Evolutionary conservation across 2,113 vertebrate genomes (phyloP), one percentile per base, ranked within the genome.

Genomic region (Speoplatyrhinus poulsoni): DNA sequence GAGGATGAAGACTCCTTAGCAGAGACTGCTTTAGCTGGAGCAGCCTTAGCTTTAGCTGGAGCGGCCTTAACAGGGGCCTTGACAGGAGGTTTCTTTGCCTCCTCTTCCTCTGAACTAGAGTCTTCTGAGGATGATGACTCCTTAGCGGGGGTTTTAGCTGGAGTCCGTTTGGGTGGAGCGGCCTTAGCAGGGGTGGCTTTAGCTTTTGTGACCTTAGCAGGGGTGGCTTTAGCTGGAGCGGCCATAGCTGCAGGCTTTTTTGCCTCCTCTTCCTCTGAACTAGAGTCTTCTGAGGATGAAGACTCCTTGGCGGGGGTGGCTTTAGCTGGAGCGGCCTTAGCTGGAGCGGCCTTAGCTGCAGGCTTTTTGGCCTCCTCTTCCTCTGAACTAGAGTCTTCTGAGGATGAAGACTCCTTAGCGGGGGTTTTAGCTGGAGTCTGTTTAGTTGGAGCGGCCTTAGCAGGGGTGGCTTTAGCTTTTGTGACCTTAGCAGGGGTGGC

Each of bases 371-470:
- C 69, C 41, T 92, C 90, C 80, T 95, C n/a, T n/a, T n/a, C 93
- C 67, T 96, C 94, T n/a, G 96, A 96, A 76, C 95, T 95, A 58
- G 95, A 96, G 90, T 96, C 96, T 97, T 55, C n/a, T 46, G 57
- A 69, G 11, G 77, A 6, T 0, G 0, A 1, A 7, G 36, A 41
- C 4, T 41, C 60, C 63, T 91, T 92, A 2, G 49, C 36, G 7
- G 36, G 36, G 36, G 36, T 7, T 41, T 41, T 41, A 41, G 36
- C 57, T 41, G 63, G 47, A n/a, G n/a, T n/a, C n/a, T n/a, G n/a
- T 41, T 41, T 41, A 41, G 36, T 54, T 41, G 63, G 47, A 7
- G 82, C 70, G 56, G 83, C 82, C 65, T 81, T 73, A 7, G 12
- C 59, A 61, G 67, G 4, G 36, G 36, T 7, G 7, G 36, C 36